A percentile compares a stretch with the other conserved stretches of the same genome.
These are phyloP conservation scores for Drosophila subsilvestris DNA, from an alignment of 2,888 invertebrate genomes.

Conservation along the genomic window DNA sequence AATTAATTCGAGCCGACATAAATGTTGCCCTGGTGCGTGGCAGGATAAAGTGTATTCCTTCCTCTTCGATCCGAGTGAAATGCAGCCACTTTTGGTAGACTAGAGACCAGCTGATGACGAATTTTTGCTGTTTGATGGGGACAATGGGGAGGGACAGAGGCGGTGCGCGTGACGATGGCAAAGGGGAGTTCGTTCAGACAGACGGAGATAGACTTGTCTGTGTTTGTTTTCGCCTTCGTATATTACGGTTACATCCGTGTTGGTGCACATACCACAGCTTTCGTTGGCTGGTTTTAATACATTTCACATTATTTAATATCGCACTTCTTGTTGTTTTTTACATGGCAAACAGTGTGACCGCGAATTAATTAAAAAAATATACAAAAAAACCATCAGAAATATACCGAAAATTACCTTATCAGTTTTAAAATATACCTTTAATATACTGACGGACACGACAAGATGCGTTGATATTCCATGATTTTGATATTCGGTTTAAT, in stretches of 20 bases:
- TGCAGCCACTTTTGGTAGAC: conserved; percentile 25
- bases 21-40: conserved; percentile 29
- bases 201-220: conserved; percentile 28
- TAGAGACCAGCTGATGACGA: conserved; percentile 71
- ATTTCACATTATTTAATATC: conserved; percentile 41
- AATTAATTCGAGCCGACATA: conserved; percentile 13
- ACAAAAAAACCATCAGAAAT: too few relatives aligned
- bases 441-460: too few relatives aligned
- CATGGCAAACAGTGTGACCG: too few relatives aligned
- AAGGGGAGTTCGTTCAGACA: conserved; percentile 3
- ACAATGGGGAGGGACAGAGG: background rate
- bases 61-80: conserved; percentile 10
- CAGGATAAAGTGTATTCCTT: conserved; percentile 28
- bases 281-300: conserved; percentile 16
- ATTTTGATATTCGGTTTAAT: too few relatives aligned
- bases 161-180: conserved; percentile 32
- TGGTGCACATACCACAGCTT: conserved; percentile 24
- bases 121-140: conserved; percentile 53
- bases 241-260: background rate
- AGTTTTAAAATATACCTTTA: too few relatives aligned
- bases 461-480: too few relatives aligned
- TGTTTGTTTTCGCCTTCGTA: conserved; percentile 9
- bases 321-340: conserved; percentile 56
- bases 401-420: too few relatives aligned
- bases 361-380: too few relatives aligned